These are phyloP conservation scores for Acanthopagrus latus DNA, from an alignment of 2,797 vertebrate genomes.

Conservation along the genomic window DNA sequence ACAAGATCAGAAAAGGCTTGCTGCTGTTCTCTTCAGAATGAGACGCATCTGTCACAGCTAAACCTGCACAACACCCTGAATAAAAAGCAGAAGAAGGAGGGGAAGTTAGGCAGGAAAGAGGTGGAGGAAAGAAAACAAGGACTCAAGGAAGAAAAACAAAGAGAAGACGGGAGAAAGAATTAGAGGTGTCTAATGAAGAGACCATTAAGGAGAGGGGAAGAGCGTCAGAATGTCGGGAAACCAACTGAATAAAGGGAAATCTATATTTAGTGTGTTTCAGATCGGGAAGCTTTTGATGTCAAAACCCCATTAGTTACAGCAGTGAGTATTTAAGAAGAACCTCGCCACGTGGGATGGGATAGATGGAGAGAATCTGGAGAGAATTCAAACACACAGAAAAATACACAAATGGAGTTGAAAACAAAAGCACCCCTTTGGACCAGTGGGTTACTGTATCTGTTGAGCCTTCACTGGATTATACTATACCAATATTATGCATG, in stretches of 20 bases:
- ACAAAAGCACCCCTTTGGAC: background rate
- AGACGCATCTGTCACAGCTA: constrained; percentile 47
- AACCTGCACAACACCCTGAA: constrained; percentile 37
- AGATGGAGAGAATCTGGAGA: constrained; percentile 3
- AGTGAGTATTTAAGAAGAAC: constrained; percentile 41
- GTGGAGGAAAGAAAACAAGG: background rate
- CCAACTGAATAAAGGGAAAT: constrained; percentile 32
- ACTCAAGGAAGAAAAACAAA: background rate
- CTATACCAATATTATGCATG: constrained; percentile 18
- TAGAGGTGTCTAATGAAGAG: constrained; percentile 15
- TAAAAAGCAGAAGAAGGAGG: constrained; percentile 11
- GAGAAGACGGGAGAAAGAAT: background rate
- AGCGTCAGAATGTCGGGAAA: constrained; percentile 8
- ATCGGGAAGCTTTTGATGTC: constrained; percentile 62
- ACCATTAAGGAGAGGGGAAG: constrained; percentile 6
- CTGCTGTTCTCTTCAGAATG: constrained; percentile 42
- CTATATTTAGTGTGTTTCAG: constrained; percentile 51
- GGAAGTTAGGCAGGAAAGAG: constrained; percentile 1
- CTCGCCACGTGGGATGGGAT: constrained; percentile 11
- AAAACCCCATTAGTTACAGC: constrained; percentile 56
- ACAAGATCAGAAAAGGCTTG: constrained; percentile 39
- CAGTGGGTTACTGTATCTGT: background rate
- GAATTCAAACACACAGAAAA: constrained; percentile 25
- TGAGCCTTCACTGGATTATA: constrained; percentile 21
- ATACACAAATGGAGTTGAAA: constrained; percentile 15